These are phyloP conservation scores for Drosophila seclusa DNA, from an alignment of 2,888 invertebrate species.

Conservation along the genomic window DNA sequence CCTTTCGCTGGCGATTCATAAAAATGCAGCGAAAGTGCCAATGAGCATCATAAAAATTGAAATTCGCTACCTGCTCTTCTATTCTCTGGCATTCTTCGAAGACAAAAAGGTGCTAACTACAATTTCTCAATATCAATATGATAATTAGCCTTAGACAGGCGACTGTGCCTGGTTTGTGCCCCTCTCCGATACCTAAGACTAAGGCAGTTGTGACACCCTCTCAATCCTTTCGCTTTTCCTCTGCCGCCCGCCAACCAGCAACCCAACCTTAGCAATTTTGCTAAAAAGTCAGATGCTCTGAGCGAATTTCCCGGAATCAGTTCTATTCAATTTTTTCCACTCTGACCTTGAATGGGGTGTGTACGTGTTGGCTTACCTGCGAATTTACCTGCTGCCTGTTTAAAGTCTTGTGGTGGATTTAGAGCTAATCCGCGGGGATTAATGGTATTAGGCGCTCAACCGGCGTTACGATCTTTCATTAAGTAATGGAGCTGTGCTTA, in stretches of 20 bases:
- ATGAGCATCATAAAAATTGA: slow-evolving; percentile 49
- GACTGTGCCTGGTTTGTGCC: background rate
- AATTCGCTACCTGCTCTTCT: slow-evolving; percentile 27
- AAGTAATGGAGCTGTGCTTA: slow-evolving; percentile 61
- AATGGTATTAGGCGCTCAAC: slow-evolving; percentile 38
- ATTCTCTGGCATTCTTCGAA: slow-evolving; percentile 66
- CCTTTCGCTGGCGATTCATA: slow-evolving; percentile 67
- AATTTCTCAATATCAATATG: slow-evolving; percentile 62
- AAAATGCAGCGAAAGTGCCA: slow-evolving; percentile 68
- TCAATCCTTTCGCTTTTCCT: slow-evolving; percentile 50
- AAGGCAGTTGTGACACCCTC: slow-evolving; percentile 20
- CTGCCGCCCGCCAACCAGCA: slow-evolving; percentile 32
- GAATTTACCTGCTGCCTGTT: slow-evolving; percentile 43
- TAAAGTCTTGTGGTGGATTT: slow-evolving; percentile 79
- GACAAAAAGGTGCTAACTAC: slow-evolving; percentile 80
- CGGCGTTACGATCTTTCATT: slow-evolving; percentile 69
- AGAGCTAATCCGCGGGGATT: slow-evolving; percentile 68
- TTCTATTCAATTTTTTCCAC: slow-evolving; percentile 45
- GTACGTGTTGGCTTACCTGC: slow-evolving; percentile 15
- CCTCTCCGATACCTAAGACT: slow-evolving; percentile 14
- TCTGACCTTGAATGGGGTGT: slow-evolving; percentile 49
- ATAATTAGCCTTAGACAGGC: slow-evolving; percentile 59
- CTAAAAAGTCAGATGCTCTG: slow-evolving; percentile 71
- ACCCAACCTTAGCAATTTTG: slow-evolving; percentile 36
- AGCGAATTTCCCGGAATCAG: slow-evolving; percentile 45